A percentile compares a stretch with the other conserved stretches of the same genome.
Evolutionary conservation across 35 echinoderm and acorn worm genomes (phyloP).

Genomic region (Ophioderma brevispina): DNA sequence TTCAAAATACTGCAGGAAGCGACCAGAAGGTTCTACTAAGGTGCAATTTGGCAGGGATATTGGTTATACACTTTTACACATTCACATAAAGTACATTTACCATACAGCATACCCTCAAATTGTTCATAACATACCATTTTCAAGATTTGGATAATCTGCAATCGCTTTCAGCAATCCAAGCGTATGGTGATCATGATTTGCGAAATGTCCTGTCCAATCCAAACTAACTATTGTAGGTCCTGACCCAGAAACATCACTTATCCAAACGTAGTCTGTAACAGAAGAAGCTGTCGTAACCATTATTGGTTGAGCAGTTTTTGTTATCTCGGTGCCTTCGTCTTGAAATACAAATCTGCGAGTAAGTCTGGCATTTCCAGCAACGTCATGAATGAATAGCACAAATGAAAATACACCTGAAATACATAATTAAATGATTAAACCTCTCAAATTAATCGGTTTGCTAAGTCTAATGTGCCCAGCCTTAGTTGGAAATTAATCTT

Average conservation of each 20-base stretch:
- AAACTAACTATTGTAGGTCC: neutral
- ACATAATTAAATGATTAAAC: neutral
- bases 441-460: too few relatives aligned
- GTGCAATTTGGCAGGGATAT: neutral
- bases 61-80: neutral
- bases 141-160: neutral
- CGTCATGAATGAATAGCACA: neutral
- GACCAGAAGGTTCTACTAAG: neutral
- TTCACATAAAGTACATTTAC: neutral
- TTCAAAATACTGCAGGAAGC: neutral
- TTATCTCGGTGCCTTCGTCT: neutral
- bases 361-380: neutral
- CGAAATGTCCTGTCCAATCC: constrained; percentile 22
- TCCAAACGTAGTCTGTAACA: neutral
- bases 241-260: neutral
- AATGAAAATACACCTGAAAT: constrained; percentile 19
- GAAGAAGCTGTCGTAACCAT: neutral
- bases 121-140: neutral
- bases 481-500: too few relatives aligned
- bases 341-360: constrained; percentile 25
- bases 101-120: neutral
- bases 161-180: constrained; percentile 18
- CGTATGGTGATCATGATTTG: neutral
- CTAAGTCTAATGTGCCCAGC: too few relatives aligned
- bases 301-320: neutral